These are phyloP conservation scores for Ramphastos sulfuratus DNA, from an alignment of 2,113 vertebrate species.

Conservation along the genomic window DNA sequence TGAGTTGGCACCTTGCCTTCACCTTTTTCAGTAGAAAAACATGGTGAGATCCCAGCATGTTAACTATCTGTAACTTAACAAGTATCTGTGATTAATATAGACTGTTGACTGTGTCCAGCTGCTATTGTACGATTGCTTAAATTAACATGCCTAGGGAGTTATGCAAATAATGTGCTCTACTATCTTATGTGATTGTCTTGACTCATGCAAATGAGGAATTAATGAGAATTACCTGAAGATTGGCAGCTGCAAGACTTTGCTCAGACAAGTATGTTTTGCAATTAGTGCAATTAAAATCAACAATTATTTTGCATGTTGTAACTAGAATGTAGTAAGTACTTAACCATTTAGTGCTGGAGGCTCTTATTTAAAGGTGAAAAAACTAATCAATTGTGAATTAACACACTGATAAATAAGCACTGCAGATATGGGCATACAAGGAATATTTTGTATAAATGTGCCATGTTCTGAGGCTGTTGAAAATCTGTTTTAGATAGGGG, in stretches of 20 bases:
- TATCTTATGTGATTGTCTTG: neutral
- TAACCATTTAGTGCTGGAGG: neutral
- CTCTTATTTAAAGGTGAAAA: neutral
- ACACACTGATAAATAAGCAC: neutral
- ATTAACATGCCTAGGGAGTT: neutral
- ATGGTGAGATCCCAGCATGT: slow-evolving; percentile 55
- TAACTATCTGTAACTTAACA: neutral
- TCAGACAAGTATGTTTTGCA: neutral
- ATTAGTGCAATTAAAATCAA: neutral
- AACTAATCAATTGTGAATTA: neutral
- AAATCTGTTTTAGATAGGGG: neutral
- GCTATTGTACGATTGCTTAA: neutral
- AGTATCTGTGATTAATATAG: neutral
- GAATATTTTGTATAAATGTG: neutral
- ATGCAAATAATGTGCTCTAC: neutral
- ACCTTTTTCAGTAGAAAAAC: slow-evolving; percentile 26
- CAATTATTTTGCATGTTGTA: neutral
- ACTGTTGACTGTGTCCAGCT: neutral
- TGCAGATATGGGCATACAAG: neutral
- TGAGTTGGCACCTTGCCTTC: slow-evolving; percentile 30
- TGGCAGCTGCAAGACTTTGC: slow-evolving; percentile 5
- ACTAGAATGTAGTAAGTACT: neutral
- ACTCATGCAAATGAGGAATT: neutral
- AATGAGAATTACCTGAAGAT: neutral
- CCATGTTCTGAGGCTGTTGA: neutral